Percentiles rank a stretch among this genome's conserved stretches.
phyloP scores from a whole-genome alignment of 2,113 vertebrate species.

The Oreochromis tanganicae region DNA sequence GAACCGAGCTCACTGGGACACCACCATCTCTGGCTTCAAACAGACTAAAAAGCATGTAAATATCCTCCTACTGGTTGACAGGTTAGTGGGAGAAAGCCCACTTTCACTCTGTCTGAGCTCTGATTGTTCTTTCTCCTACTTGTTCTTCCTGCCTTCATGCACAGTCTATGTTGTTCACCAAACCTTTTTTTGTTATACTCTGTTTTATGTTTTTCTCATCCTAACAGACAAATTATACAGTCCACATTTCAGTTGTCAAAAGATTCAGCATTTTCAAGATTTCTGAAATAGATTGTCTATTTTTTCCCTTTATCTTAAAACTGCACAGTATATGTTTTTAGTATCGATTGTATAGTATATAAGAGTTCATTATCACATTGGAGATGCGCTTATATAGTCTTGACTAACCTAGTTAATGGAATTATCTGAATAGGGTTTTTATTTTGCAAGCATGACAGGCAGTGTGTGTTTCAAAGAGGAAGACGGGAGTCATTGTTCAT shows the following conservation, averaged over 20 bases:
- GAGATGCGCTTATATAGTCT: neutral
- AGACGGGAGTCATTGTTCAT: slow-evolving; percentile 51
- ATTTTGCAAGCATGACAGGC: slow-evolving; percentile 32
- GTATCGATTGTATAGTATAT: neutral
- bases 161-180: neutral
- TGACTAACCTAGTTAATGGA: slow-evolving; percentile 40
- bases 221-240: neutral
- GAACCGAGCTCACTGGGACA: neutral
- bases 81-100: neutral
- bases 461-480: slow-evolving; percentile 22
- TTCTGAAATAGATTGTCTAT: neutral
- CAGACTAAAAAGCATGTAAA: slow-evolving; percentile 4
- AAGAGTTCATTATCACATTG: neutral
- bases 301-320: neutral
- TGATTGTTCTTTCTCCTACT: neutral
- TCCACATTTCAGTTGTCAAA: neutral
- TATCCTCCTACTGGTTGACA: slow-evolving; percentile 20
- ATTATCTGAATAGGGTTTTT: slow-evolving; percentile 37
- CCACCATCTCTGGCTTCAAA: neutral
- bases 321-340: neutral
- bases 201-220: neutral
- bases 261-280: neutral
- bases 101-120: neutral
- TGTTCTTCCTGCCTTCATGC: slow-evolving; percentile 7
- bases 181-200: neutral